Conservation (phyloP, 1,140 invertebrate species). For the Neodiprion virginianus region DNA sequence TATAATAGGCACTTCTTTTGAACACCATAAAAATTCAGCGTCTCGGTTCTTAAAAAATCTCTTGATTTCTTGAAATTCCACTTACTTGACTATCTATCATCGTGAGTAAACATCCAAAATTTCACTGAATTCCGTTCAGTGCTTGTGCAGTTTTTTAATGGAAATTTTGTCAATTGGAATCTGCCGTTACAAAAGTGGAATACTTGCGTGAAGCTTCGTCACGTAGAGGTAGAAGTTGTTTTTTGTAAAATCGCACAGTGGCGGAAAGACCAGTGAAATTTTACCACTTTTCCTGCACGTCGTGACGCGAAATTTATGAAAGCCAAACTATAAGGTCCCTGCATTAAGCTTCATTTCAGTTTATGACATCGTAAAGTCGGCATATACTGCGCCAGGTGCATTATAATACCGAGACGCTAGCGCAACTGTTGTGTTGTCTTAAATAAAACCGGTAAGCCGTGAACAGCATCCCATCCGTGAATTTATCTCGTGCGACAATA, state of each 20-base stretch:
- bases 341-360: constrained; percentile 50
- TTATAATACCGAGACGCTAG: constrained; percentile 34
- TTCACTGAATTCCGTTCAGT: no score
- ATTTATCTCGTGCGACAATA: background rate
- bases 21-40: no score
- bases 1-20: no score
- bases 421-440: constrained; percentile 17
- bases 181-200: no score
- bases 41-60: no score
- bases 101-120: no score
- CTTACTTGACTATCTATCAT: no score
- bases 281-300: background rate
- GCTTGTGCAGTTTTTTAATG: no score
- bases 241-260: background rate
- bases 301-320: constrained; percentile 44
- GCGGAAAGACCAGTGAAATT: background rate
- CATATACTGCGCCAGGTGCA: constrained; percentile 38
- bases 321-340: constrained; percentile 50
- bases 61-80: no score
- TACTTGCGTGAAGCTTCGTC: no score
- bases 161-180: no score
- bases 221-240: no score
- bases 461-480: background rate
- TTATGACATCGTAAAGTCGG: constrained; percentile 48
- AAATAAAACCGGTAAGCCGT: constrained; percentile 29